Evolutionary conservation across 2,888 invertebrate genomes (phyloP).

Genomic region (Schrankia costaestrigalis): DNA sequence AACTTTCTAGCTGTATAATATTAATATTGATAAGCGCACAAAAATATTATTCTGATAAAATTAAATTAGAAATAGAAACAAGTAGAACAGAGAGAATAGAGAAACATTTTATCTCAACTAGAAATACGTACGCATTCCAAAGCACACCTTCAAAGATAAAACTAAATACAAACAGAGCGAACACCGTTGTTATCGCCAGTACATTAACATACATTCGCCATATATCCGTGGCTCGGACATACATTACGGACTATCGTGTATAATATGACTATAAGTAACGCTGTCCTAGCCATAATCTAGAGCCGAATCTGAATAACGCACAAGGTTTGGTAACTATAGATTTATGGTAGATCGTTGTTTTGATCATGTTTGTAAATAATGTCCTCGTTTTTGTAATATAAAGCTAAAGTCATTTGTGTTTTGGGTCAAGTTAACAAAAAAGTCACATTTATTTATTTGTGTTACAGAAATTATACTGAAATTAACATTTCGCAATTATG

Average conservation of each 20-base stretch:
- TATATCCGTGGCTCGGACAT: conserved; percentile 43
- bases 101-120: too few relatives aligned
- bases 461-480: too few relatives aligned
- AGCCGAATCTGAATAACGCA: conserved; percentile 39
- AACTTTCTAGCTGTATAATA: too few relatives aligned
- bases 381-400: conserved; percentile 6
- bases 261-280: conserved; percentile 39
- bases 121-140: too few relatives aligned
- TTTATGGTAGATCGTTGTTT: conserved; percentile 32
- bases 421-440: neutral
- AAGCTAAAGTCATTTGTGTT: conserved; percentile 1
- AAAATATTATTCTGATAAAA: too few relatives aligned
- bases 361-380: conserved; percentile 20
- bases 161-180: conserved; percentile 5
- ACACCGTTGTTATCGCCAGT: conserved; percentile 34
- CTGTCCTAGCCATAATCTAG: conserved; percentile 39
- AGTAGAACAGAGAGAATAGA: too few relatives aligned
- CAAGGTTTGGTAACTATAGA: conserved; percentile 32
- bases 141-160: conserved; percentile 9
- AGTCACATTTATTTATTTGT: neutral
- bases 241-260: conserved; percentile 38
- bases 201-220: conserved; percentile 49
- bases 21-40: too few relatives aligned
- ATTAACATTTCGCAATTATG: too few relatives aligned
- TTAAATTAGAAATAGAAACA: too few relatives aligned